Conservation (phyloP, 2,113 vertebrate species). For the Syngnathus typhle region DNA sequence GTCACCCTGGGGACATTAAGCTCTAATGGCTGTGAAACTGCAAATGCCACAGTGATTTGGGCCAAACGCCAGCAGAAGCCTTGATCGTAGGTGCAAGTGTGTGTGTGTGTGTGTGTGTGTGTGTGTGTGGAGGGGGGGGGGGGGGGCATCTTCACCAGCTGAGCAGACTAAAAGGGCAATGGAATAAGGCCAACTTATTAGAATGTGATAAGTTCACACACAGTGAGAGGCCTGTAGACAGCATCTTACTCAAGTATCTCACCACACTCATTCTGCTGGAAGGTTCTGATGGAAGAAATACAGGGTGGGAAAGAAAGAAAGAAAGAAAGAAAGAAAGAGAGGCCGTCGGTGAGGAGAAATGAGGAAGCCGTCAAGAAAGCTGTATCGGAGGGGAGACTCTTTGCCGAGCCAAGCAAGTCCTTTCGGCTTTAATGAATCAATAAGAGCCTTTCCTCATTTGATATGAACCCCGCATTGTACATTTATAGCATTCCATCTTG, state of each 20-base stretch:
- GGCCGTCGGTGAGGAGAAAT: background rate
- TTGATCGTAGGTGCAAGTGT: conserved; percentile 9
- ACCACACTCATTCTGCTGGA: conserved; percentile 42
- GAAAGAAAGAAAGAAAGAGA: conserved; percentile 6
- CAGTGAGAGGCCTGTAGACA: background rate
- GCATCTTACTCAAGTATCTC: conserved; percentile 2
- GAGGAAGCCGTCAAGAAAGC: conserved; percentile 12
- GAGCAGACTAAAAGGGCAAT: conserved; percentile 49
- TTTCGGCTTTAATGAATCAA: background rate
- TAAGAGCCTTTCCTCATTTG: background rate
- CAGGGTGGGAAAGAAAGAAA: conserved; percentile 17
- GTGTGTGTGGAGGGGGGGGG: conserved; percentile 1
- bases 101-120: conserved; percentile 14
- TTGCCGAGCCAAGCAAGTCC: background rate
- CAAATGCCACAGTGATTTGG: conserved; percentile 70
- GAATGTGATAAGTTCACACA: conserved; percentile 32
- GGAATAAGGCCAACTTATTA: conserved; percentile 58
- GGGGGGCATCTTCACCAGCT: conserved; percentile 31
- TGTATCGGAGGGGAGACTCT: background rate
- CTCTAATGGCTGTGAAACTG: conserved; percentile 62
- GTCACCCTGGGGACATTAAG: conserved; percentile 48
- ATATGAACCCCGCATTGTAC: background rate
- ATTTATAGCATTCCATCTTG: no score
- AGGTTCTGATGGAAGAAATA: conserved; percentile 52
- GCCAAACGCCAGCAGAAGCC: conserved; percentile 23